A percentile compares a stretch with the other conserved stretches of the same genome.
These are phyloP conservation scores for Aphaenogaster ashmeadi DNA, from an alignment of 1,140 invertebrate genomes.

Conservation along the genomic window DNA sequence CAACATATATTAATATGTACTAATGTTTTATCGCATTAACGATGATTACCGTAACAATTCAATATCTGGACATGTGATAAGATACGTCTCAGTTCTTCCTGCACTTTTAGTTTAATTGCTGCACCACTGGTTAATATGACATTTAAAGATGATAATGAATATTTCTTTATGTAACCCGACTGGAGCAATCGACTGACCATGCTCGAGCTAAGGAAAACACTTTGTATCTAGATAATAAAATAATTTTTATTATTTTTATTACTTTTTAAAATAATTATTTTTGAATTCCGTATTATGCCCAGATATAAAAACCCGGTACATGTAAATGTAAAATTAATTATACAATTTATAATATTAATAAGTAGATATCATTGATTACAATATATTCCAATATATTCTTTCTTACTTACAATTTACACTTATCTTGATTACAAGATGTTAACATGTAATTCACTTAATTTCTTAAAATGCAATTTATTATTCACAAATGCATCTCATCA, in stretches of 20 bases:
- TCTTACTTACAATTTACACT: not conserved
- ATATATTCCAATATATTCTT: not conserved
- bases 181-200: slow-evolving; percentile 69
- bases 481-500: not conserved
- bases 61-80: slow-evolving; percentile 67
- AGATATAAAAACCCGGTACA: not conserved
- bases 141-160: slow-evolving; percentile 66
- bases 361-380: not conserved
- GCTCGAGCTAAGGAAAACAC: slow-evolving; percentile 69
- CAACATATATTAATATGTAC: not conserved
- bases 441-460: not conserved
- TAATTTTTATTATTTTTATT: not conserved
- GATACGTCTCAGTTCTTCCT: slow-evolving; percentile 46
- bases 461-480: not conserved
- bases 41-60: slow-evolving; percentile 76
- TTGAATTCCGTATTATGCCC: not conserved
- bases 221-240: slow-evolving; percentile 59
- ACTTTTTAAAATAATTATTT: not conserved
- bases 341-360: not conserved
- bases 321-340: not conserved
- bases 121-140: slow-evolving; percentile 77
- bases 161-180: slow-evolving; percentile 11
- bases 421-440: not conserved
- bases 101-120: slow-evolving; percentile 67
- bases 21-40: not conserved